phyloP scores from a whole-genome alignment of 2,797 vertebrate genomes.

The Helarctos malayanus region DNA sequence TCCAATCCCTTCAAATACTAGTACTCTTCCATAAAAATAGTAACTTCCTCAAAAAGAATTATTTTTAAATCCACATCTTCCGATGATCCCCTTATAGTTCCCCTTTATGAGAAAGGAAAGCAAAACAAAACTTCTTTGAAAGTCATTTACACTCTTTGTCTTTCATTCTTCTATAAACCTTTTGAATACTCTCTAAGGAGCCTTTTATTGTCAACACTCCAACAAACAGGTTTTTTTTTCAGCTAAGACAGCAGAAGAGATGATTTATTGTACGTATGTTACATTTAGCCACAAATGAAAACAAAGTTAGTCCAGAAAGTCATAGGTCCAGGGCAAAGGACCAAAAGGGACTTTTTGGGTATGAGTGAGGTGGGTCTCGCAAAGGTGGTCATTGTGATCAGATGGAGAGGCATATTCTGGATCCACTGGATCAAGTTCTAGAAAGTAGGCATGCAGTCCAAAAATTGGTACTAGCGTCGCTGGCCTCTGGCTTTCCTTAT shows the following conservation, averaged over 20 bases:
- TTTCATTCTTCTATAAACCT: background rate
- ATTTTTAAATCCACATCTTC: background rate
- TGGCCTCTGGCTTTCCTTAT: background rate
- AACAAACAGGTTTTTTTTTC: background rate
- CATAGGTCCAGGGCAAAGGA: background rate
- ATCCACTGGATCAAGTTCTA: background rate
- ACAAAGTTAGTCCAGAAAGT: background rate
- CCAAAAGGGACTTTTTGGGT: background rate
- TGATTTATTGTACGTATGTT: background rate
- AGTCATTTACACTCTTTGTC: background rate
- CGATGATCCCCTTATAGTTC: background rate
- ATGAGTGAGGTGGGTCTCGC: background rate
- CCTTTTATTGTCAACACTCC: background rate
- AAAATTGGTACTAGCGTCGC: background rate
- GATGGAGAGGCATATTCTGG: background rate
- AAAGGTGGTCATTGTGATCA: background rate
- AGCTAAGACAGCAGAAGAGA: background rate
- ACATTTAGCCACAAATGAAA: background rate
- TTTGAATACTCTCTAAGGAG: background rate
- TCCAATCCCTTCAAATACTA: background rate
- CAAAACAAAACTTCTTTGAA: background rate
- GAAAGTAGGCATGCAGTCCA: background rate
- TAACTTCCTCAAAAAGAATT: background rate
- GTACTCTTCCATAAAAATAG: background rate
- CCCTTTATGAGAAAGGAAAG: background rate